Evolutionary conservation across 2,797 vertebrate genomes (phyloP).

Genomic region (Syngnathus rostellatus): DNA sequence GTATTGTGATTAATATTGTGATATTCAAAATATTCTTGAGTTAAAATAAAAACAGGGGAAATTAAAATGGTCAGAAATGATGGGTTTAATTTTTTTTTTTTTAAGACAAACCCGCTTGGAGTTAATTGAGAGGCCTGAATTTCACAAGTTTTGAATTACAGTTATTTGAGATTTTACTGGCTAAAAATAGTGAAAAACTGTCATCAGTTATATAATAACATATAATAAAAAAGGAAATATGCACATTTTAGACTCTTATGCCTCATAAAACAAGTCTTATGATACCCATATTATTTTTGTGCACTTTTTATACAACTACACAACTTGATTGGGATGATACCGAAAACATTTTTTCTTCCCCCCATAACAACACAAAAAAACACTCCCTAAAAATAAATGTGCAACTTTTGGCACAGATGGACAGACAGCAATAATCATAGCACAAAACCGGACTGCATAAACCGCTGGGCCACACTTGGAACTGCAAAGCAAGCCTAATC

Average conservation of each 20-base stretch:
- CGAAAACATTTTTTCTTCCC: constrained; percentile 18
- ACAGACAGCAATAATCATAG: constrained; percentile 23
- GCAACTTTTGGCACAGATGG: constrained; percentile 15
- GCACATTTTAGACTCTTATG: background rate
- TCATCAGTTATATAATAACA: constrained; percentile 1
- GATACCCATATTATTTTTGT: background rate
- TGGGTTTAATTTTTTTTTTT: background rate
- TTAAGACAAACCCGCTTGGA: background rate
- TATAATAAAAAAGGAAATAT: background rate
- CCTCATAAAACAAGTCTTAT: background rate
- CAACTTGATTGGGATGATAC: constrained; percentile 8
- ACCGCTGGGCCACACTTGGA: constrained; percentile 29
- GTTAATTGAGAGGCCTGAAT: background rate
- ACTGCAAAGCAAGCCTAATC: constrained; percentile 13
- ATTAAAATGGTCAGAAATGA: background rate
- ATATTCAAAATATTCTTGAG: no score
- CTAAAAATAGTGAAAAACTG: background rate
- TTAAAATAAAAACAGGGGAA: background rate
- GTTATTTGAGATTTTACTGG: background rate
- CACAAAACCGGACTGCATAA: constrained; percentile 33
- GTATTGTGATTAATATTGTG: no score
- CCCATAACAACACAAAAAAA: constrained; percentile 12
- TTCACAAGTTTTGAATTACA: constrained; percentile 2
- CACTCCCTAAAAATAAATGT: constrained; percentile 25
- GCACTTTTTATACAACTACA: background rate